Conservation (phyloP, 2,888 invertebrate genomes). For the Candidula unifasciata region DNA sequence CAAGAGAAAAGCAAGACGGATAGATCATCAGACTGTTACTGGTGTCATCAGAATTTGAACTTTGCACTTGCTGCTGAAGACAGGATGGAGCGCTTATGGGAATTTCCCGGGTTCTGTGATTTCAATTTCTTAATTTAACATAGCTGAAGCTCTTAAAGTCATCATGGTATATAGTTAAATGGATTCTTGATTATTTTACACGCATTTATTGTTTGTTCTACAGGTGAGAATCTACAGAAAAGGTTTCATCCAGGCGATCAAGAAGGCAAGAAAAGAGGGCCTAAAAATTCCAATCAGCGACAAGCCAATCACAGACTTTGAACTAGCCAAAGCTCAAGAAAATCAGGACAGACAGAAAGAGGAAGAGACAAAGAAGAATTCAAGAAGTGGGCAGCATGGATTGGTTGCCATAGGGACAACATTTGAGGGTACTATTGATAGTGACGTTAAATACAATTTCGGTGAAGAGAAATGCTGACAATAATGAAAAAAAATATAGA, state of each 20-base stretch:
- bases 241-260: conserved; percentile 53
- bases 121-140: too few relatives aligned
- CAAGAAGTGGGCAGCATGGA: not conserved
- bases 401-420: not conserved
- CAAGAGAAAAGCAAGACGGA: too few relatives aligned
- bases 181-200: too few relatives aligned
- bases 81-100: too few relatives aligned
- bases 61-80: too few relatives aligned
- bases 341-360: conserved; percentile 16
- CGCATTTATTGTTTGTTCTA: not conserved
- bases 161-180: too few relatives aligned
- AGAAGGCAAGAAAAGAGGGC: conserved; percentile 48
- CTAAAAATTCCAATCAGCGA: conserved; percentile 51
- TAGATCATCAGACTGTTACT: too few relatives aligned
- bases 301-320: conserved; percentile 48
- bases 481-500: not conserved
- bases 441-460: not conserved
- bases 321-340: conserved; percentile 35
- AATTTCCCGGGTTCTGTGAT: too few relatives aligned
- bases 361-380: not conserved
- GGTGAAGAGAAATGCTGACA: not conserved
- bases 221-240: conserved; percentile 54
- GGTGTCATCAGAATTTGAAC: too few relatives aligned
- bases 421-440: not conserved
- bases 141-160: too few relatives aligned